phyloP scores from a whole-genome alignment of 2,888 invertebrate genomes.

The Pteria penguin region DNA sequence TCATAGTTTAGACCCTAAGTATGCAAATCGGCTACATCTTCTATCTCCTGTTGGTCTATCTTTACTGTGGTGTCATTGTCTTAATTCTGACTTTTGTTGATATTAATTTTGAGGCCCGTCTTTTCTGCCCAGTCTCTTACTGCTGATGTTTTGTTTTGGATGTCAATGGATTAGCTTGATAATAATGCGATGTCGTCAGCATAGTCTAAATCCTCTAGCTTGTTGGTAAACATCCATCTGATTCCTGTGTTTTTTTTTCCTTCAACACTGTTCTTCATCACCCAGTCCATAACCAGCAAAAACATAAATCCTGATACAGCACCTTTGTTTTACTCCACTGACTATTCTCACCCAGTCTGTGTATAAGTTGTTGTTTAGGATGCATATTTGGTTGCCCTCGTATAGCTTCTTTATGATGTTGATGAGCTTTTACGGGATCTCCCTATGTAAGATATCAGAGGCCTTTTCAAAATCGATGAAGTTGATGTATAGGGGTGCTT shows the following conservation, averaged over 20 bases:
- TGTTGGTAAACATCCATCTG: not conserved
- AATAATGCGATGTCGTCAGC: not conserved
- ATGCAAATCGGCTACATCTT: not conserved
- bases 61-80: not conserved
- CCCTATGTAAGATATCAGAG: too few species aligned
- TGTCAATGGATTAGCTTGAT: not conserved
- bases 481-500: too few species aligned
- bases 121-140: not conserved
- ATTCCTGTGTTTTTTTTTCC: slow-evolving; percentile 1
- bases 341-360: too few species aligned
- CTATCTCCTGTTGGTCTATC: not conserved
- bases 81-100: not conserved
- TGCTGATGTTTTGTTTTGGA: not conserved
- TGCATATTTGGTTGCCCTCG: too few species aligned
- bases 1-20: not conserved
- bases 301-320: not conserved
- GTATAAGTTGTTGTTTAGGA: too few species aligned
- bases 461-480: too few species aligned
- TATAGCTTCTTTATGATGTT: too few species aligned
- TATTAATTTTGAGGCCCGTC: not conserved
- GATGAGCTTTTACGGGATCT: too few species aligned
- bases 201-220: slow-evolving; percentile 4
- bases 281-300: not conserved
- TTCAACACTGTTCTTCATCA: not conserved
- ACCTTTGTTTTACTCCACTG: too few species aligned